Conservation (phyloP, 1,140 invertebrate genomes). For the Zaprionus kolodkinae region DNA sequence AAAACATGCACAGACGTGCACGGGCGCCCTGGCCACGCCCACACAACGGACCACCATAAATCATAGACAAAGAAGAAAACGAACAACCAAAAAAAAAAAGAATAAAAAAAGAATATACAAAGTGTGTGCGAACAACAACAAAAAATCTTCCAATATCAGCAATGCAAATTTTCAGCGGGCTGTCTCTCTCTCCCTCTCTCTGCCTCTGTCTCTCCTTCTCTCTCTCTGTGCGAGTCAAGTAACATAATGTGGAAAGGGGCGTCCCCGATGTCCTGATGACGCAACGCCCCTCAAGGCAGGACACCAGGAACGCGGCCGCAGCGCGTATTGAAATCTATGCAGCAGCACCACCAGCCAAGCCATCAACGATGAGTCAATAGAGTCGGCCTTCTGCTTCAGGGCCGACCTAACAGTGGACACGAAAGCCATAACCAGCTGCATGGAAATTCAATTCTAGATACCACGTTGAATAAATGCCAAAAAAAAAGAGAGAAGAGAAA, state of each 20-base stretch:
- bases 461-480: conserved; percentile 2
- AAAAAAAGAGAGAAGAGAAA: background rate
- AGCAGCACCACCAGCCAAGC: conserved; percentile 42
- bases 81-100: conserved; percentile 27
- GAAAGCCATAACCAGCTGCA: conserved; percentile 33
- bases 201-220: background rate
- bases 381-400: conserved; percentile 54
- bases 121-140: conserved; percentile 65
- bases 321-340: conserved; percentile 73
- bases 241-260: conserved; percentile 29
- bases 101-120: conserved; percentile 58
- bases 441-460: conserved; percentile 34
- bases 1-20: conserved; percentile 77
- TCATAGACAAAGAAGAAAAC: conserved; percentile 70
- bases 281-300: conserved; percentile 66
- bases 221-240: conserved; percentile 16
- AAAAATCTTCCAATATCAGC: conserved; percentile 76
- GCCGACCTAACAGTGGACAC: conserved; percentile 63
- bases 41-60: conserved; percentile 74
- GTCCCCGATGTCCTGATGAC: conserved; percentile 62
- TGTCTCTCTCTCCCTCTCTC: background rate
- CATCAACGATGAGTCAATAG: conserved; percentile 81
- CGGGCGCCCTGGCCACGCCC: conserved; percentile 58
- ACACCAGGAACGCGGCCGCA: conserved; percentile 41
- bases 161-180: conserved; percentile 70